A percentile compares a stretch with the other conserved stretches of the same genome.
Evolutionary conservation across 2,113 vertebrate species (phyloP).

Genomic region (Nyctibius bracteatus): DNA sequence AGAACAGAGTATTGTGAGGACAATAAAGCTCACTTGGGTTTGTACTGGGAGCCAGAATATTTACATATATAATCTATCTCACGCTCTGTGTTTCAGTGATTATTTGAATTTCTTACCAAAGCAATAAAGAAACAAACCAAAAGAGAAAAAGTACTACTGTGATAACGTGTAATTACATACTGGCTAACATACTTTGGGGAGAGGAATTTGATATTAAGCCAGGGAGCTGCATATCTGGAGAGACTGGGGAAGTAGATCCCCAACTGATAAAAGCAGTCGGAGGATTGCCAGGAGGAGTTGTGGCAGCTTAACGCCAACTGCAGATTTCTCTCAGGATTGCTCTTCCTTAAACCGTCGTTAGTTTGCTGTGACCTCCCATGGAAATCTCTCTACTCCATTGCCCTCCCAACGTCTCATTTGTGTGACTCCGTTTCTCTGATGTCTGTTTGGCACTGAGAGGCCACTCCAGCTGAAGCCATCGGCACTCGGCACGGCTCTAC

Average conservation of each 20-base stretch:
- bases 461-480: background rate
- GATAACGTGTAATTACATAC: slow-evolving; percentile 1
- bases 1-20: background rate
- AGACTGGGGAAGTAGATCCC: background rate
- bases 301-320: background rate
- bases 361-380: fast-evolving
- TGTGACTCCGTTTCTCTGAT: background rate
- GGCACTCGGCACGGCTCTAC: fast-evolving
- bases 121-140: background rate
- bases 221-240: background rate
- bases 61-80: background rate
- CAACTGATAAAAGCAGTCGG: background rate
- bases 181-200: background rate
- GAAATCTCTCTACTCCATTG: background rate
- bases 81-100: background rate
- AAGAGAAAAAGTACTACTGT: background rate
- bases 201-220: slow-evolving; percentile 15
- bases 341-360: background rate
- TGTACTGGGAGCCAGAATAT: background rate
- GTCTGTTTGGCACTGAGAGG: background rate
- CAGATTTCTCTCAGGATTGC: background rate
- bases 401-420: fast-evolving
- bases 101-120: slow-evolving; percentile 50
- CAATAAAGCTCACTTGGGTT: background rate
- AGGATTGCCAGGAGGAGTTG: background rate